Percentiles rank a stretch among this genome's conserved stretches.
phyloP scores from a whole-genome alignment of 2,113 vertebrate species.

The Amazona guildingii region DNA sequence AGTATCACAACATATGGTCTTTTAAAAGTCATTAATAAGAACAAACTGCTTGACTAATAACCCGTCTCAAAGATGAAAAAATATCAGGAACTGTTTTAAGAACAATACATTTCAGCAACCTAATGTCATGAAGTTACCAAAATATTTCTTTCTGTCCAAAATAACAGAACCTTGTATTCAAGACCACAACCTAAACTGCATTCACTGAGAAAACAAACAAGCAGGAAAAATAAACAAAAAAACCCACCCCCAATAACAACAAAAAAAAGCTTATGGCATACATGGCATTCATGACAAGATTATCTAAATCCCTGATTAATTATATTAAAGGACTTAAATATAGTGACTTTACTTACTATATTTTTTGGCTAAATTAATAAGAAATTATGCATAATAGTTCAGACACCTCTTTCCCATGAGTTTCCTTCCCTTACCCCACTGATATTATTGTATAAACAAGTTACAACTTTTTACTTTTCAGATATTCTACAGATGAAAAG shows the following conservation, averaged over 20 bases:
- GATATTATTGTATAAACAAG: neutral
- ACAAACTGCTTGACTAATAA: neutral
- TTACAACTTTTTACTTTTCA: neutral
- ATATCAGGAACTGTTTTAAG: neutral
- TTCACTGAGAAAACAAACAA: neutral
- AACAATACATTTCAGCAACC: constrained; percentile 18
- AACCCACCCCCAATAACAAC: neutral
- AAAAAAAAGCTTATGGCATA: neutral
- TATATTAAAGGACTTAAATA: neutral
- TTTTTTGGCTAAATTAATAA: neutral
- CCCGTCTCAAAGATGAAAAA: neutral
- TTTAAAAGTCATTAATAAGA: constrained; percentile 9
- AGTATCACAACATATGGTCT: neutral
- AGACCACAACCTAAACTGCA: constrained; percentile 2
- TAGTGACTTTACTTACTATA: neutral
- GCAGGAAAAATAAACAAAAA: neutral
- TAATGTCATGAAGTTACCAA: neutral
- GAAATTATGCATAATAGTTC: neutral
- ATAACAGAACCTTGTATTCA: neutral
- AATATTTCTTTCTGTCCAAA: neutral
- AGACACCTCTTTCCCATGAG: neutral
- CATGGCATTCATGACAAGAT: neutral
- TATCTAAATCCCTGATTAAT: neutral
- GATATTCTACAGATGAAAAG: neutral
- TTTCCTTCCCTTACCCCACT: neutral